A percentile compares a stretch with the other conserved stretches of the same genome.
phyloP scores from a whole-genome alignment of 2,888 invertebrate genomes.

The Saturnia pavonia region DNA sequence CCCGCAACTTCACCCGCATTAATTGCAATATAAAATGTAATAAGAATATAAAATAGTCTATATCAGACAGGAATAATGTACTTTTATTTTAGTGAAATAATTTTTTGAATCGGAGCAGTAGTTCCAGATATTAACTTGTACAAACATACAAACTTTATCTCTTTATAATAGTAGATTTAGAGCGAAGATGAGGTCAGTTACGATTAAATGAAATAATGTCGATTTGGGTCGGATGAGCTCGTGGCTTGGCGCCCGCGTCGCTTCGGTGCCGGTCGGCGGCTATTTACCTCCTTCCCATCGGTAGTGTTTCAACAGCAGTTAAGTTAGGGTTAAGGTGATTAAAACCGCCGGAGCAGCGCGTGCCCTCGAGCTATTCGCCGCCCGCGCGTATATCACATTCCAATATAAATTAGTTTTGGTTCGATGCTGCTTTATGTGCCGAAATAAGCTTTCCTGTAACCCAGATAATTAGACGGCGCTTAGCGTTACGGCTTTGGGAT shows the following conservation, averaged over 20 bases:
- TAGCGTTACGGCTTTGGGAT: slow-evolving; percentile 41
- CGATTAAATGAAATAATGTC: no score
- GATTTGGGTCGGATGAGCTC: slow-evolving; percentile 13
- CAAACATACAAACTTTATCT: no score
- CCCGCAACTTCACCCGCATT: no score
- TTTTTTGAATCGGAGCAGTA: no score
- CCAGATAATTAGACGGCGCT: slow-evolving; percentile 58
- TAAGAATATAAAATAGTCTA: no score
- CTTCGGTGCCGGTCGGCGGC: slow-evolving; percentile 37
- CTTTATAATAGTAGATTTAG: no score
- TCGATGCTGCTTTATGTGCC: slow-evolving; percentile 65
- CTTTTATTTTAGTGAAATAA: no score
- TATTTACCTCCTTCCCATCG: slow-evolving; percentile 44
- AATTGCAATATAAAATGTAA: no score
- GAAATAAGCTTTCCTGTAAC: slow-evolving; percentile 63
- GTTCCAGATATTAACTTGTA: no score
- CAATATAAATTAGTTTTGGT: slow-evolving; percentile 79
- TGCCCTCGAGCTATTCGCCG: slow-evolving; percentile 60
- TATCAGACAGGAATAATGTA: no score
- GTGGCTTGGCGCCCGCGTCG: slow-evolving; percentile 61
- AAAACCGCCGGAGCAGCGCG: slow-evolving; percentile 62
- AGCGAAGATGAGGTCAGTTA: slow-evolving; percentile 17
- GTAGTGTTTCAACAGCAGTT: slow-evolving; percentile 67
- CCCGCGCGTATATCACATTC: slow-evolving; percentile 78
- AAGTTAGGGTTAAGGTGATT: slow-evolving; percentile 70